These are phyloP conservation scores for Sebastes baramenuke DNA, from an alignment of 2,797 vertebrate genomes.

Conservation along the genomic window DNA sequence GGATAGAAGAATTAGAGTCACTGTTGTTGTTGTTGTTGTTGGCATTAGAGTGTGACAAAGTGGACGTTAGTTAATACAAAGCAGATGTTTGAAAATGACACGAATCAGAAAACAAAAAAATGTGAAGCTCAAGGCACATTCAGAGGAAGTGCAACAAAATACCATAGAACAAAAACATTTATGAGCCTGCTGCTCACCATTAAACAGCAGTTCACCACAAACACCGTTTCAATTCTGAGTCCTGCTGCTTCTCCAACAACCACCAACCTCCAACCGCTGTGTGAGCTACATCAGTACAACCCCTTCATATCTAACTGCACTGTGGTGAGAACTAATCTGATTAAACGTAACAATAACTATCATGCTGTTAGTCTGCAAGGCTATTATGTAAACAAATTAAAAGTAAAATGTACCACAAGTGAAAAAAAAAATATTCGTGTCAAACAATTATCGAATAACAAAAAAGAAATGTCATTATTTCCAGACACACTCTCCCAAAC, in stretches of 20 bases:
- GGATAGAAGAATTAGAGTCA: not conserved
- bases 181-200: not conserved
- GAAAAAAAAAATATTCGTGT: not conserved
- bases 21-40: not conserved
- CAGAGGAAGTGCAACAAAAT: not conserved
- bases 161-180: not conserved
- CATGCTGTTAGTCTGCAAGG: not conserved
- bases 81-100: not conserved
- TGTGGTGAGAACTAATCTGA: not conserved
- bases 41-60: not conserved
- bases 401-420: too few species aligned
- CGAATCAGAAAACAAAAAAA: not conserved
- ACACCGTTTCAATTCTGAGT: not conserved
- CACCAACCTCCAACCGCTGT: not conserved
- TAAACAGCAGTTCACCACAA: not conserved
- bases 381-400: not conserved
- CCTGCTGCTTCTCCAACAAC: not conserved
- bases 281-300: not conserved
- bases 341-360: not conserved
- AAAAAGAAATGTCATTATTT: not conserved
- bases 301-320: not conserved
- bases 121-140: not conserved
- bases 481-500: fast-evolving
- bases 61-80: not conserved
- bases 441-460: not conserved